phyloP scores from a whole-genome alignment of 2,113 vertebrate genomes.

The Sebastes fasciatus region DNA sequence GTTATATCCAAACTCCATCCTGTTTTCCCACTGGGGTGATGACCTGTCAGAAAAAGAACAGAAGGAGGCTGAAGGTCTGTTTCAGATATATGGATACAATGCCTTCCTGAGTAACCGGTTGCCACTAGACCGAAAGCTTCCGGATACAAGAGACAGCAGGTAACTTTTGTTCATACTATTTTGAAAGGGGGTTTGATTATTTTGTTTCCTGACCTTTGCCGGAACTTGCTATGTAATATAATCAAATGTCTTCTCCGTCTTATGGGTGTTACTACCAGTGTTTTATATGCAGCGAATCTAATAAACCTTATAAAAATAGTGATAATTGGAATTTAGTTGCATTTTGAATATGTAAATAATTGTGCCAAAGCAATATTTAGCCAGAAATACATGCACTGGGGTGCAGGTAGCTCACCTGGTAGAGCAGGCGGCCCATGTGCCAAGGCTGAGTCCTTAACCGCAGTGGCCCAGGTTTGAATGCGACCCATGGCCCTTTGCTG shows the following conservation, averaged over 20 bases:
- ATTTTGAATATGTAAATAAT: background rate
- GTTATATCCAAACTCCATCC: slow-evolving; percentile 68
- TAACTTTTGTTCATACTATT: slow-evolving; percentile 23
- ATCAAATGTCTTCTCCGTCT: background rate
- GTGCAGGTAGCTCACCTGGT: no score
- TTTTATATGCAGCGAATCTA: background rate
- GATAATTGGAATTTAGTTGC: background rate
- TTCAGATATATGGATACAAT: slow-evolving; percentile 77
- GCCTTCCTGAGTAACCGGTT: slow-evolving; percentile 76
- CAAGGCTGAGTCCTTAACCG: no score
- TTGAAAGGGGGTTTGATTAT: background rate
- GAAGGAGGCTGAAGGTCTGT: slow-evolving; percentile 69
- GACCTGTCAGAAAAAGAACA: slow-evolving; percentile 71
- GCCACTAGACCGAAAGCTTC: slow-evolving; percentile 67
- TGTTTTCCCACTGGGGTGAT: slow-evolving; percentile 75
- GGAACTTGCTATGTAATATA: background rate
- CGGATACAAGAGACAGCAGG: slow-evolving; percentile 71
- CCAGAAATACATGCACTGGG: background rate
- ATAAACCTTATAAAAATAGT: background rate
- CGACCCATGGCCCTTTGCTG: no score
- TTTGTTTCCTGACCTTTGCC: background rate
- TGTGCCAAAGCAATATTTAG: background rate
- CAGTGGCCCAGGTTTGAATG: no score
- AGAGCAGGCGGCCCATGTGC: no score
- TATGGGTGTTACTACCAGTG: background rate